These are phyloP conservation scores for Pogona vitticeps DNA, from an alignment of 2,113 vertebrate species.

Conservation along the genomic window DNA sequence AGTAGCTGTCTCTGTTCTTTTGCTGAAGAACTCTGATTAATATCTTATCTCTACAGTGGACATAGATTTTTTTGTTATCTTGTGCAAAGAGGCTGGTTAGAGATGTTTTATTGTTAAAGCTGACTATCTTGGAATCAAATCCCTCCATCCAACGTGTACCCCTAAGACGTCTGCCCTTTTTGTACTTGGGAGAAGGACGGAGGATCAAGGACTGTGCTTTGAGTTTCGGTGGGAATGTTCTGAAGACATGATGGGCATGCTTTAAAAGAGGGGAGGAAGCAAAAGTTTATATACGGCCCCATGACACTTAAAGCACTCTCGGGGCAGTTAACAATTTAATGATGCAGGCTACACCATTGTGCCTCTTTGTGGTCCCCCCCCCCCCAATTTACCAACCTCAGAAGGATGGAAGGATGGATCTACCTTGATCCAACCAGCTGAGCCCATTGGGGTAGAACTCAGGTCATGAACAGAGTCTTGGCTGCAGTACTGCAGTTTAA, in stretches of 20 bases:
- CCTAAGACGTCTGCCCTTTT: neutral
- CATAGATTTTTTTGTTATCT: slow-evolving; percentile 14
- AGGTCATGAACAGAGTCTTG: no score
- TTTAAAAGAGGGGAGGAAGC: neutral
- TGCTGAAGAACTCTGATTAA: neutral
- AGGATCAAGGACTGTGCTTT: neutral
- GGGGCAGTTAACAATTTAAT: no score
- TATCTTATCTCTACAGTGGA: neutral
- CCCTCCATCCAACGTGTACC: neutral
- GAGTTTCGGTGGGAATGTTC: neutral
- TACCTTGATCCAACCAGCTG: no score
- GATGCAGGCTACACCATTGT: no score
- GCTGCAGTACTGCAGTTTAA: no score
- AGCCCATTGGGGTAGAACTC: no score
- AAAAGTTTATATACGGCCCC: no score
- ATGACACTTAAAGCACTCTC: no score
- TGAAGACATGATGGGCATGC: neutral
- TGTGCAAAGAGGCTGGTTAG: neutral
- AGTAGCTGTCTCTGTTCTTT: neutral
- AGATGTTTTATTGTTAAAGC: neutral
- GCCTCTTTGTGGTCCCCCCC: no score
- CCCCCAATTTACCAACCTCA: no score
- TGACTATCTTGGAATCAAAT: slow-evolving; percentile 1
- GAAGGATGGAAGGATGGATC: no score
- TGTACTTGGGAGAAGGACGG: neutral